These are phyloP conservation scores for Chaetodon auriga DNA, from an alignment of 2,113 vertebrate species.

Conservation along the genomic window DNA sequence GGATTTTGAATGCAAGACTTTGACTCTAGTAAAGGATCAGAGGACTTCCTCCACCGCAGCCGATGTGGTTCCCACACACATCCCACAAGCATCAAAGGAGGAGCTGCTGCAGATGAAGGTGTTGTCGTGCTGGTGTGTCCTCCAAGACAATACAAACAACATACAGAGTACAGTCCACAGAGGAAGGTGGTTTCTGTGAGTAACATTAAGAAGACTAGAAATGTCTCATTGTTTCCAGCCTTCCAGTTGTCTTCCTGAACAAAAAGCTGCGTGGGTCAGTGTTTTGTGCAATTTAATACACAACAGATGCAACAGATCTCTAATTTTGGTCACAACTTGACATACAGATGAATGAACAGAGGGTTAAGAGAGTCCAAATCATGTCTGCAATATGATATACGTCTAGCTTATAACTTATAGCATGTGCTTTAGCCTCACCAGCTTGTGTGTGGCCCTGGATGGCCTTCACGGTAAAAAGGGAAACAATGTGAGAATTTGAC, in stretches of 20 bases:
- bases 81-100: neutral
- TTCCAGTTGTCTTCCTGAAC: constrained; percentile 3
- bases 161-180: neutral
- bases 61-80: neutral
- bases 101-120: neutral
- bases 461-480: constrained; percentile 24
- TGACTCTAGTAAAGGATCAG: neutral
- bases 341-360: constrained; percentile 1
- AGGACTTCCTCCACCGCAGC: neutral
- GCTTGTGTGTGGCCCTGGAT: constrained; percentile 23
- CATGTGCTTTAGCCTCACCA: constrained; percentile 30
- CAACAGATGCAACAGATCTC: constrained; percentile 29
- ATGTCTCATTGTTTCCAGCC: constrained; percentile 30
- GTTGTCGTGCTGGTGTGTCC: neutral
- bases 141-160: constrained; percentile 18
- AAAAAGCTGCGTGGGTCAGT: constrained; percentile 22
- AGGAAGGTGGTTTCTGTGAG: constrained; percentile 6
- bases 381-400: constrained; percentile 35
- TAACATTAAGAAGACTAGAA: constrained; percentile 29
- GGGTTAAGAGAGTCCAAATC: constrained; percentile 19
- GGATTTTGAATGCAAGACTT: neutral
- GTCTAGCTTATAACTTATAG: neutral
- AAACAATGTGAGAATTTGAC: constrained; percentile 33
- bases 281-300: constrained; percentile 27
- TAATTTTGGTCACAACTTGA: constrained; percentile 16